Evolutionary conservation across 2,797 vertebrate species (phyloP), one percentile per base, ranked within the genome.

Genomic region (Sparidentex hasta): DNA sequence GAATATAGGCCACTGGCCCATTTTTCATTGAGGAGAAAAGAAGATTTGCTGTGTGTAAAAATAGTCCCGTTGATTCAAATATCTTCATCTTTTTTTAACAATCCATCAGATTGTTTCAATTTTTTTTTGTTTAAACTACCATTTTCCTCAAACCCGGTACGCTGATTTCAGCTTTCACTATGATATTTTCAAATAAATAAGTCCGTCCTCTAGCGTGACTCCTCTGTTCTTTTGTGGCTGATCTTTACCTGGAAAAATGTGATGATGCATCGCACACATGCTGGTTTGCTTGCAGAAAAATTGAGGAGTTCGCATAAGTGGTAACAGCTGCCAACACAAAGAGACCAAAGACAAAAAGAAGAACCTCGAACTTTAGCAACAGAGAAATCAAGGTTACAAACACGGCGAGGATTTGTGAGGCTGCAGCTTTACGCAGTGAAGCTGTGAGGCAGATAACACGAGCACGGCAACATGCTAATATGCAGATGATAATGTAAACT

Each of bases 1-100:
- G 89, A 93, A 94, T 93, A 83, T 94, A 92, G 91, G 93, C 89
- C 93, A 92, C 68, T 90, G 90, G 86, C 89, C 92, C 85, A 90
- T 89, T 90, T 92, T 80, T 89, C 88, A 88, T 85, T 86, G 74
- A 88, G 83, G 80, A 86, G 90, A 71, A 93, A 88, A 89, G 87
- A 87, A 86, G 88, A 92, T 92, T 90, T 89, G 78, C 80, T 2
- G 71, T 8, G 83, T 87, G 78, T 85, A 91, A 90, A 93, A 93
- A 93, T 91, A 92, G 90, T 65, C 20, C 66, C 0, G 62, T 64
- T 81, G 73, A 86, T 86, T 90, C 67, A 71, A 56, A 88, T 63
- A 66, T 78, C 47, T 80, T 69, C n/a, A 41, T 65, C 48, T 66
- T 33, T 66, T 76, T 63, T 4, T 13, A 69, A 81, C 63, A 43